phyloP scores from a whole-genome alignment of 2,113 vertebrate genomes.

The Aix galericulata region DNA sequence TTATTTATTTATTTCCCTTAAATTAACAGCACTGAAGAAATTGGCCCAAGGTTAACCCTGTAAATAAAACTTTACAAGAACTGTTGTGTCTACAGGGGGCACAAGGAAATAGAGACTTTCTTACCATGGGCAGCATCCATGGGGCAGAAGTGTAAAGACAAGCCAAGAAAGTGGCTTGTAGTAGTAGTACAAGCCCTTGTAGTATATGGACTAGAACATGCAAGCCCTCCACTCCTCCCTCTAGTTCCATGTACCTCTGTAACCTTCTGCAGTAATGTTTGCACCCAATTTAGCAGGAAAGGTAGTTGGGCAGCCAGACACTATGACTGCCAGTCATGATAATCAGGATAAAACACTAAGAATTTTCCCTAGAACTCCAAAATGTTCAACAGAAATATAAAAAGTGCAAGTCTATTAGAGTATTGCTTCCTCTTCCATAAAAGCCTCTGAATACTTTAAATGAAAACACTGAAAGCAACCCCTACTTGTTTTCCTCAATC shows the following conservation, averaged over 20 bases:
- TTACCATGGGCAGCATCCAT: neutral
- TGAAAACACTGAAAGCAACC: neutral
- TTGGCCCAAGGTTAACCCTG: neutral
- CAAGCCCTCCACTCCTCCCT: neutral
- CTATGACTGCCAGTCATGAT: neutral
- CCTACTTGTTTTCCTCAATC: neutral
- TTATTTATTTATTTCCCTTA: neutral
- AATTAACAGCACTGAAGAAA: neutral
- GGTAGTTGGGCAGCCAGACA: neutral
- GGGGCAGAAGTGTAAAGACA: neutral
- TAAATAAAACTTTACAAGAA: neutral
- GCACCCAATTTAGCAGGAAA: neutral
- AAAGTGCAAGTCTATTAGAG: neutral
- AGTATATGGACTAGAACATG: neutral
- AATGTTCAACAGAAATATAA: neutral
- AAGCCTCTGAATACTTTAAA: neutral
- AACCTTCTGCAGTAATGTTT: neutral
- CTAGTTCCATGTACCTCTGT: neutral
- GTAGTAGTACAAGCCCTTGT: too few species aligned
- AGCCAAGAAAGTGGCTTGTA: neutral
- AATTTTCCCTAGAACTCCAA: neutral
- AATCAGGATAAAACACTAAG: neutral
- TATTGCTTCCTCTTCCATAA: neutral
- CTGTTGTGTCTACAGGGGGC: neutral
- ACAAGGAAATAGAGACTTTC: neutral